A percentile compares a stretch with the other conserved stretches of the same genome.
These are phyloP conservation scores for Ecdyonurus torrentis DNA, from an alignment of 2,888 invertebrate genomes.

Conservation along the genomic window DNA sequence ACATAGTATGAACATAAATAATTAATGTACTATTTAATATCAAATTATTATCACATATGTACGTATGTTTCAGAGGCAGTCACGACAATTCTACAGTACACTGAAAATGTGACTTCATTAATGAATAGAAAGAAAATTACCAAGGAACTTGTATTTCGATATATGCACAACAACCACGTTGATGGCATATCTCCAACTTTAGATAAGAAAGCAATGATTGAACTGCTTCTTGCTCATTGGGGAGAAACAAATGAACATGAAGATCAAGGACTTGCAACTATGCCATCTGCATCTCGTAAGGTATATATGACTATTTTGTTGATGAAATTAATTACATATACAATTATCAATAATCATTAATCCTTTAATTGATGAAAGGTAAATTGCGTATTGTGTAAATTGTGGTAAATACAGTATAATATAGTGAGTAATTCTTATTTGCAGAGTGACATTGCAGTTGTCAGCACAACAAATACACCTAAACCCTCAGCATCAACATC, in stretches of 20 bases:
- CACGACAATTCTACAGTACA: conserved; percentile 31
- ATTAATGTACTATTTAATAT: too few species aligned
- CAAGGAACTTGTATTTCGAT: neutral
- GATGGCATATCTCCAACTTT: neutral
- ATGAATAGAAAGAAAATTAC: conserved; percentile 34
- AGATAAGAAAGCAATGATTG: neutral
- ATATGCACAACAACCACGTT: neutral
- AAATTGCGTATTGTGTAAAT: too few species aligned
- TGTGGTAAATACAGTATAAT: too few species aligned
- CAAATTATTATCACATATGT: too few species aligned
- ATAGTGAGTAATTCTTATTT: neutral
- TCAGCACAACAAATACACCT: neutral
- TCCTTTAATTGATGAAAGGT: too few species aligned
- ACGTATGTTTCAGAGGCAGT: conserved; percentile 34
- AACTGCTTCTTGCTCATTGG: neutral
- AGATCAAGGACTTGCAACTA: too few species aligned
- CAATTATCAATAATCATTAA: too few species aligned
- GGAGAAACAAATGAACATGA: neutral
- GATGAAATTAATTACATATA: too few species aligned
- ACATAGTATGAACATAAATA: too few species aligned
- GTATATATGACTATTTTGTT: too few species aligned
- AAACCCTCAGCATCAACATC: too few species aligned
- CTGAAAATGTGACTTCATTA: conserved; percentile 28
- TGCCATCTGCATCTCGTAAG: too few species aligned
- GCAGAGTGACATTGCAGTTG: neutral